Evolutionary conservation across 2,113 vertebrate species (phyloP).

Genomic region (Tragelaphus buxtoni): DNA sequence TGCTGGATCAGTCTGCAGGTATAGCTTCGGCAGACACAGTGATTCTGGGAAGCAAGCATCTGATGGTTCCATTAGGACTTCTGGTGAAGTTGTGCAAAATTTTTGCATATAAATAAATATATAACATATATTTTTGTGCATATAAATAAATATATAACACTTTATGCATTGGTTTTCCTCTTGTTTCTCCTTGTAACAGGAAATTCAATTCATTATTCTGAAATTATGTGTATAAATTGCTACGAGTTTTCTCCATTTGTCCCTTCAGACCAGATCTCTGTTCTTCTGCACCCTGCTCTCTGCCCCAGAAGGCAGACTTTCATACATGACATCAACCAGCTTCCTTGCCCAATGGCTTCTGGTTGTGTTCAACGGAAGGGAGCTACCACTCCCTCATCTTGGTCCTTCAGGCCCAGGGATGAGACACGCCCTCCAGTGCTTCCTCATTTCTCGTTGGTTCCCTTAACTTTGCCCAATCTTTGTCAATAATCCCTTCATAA

Average conservation of each 20-base stretch:
- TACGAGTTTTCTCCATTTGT: neutral
- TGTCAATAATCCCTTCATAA: slow-evolving; percentile 53
- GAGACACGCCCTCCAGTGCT: neutral
- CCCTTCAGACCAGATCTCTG: neutral
- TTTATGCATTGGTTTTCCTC: neutral
- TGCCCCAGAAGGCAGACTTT: neutral
- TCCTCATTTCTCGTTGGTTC: neutral
- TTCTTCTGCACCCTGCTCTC: neutral
- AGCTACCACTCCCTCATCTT: neutral
- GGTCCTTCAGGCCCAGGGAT: neutral
- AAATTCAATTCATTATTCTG: neutral
- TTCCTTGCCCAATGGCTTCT: neutral
- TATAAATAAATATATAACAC: neutral
- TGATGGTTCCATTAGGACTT: neutral
- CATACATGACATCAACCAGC: neutral
- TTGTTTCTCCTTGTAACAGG: neutral
- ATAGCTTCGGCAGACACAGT: neutral
- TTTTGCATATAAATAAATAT: neutral
- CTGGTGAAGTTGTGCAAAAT: neutral
- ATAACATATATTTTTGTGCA: no score
- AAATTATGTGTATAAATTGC: neutral
- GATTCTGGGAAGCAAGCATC: neutral
- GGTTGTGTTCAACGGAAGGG: neutral
- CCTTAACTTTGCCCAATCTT: slow-evolving; percentile 7
- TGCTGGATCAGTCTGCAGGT: neutral